phyloP scores from a whole-genome alignment of 2,888 invertebrate genomes.

The Unio delphinus region DNA sequence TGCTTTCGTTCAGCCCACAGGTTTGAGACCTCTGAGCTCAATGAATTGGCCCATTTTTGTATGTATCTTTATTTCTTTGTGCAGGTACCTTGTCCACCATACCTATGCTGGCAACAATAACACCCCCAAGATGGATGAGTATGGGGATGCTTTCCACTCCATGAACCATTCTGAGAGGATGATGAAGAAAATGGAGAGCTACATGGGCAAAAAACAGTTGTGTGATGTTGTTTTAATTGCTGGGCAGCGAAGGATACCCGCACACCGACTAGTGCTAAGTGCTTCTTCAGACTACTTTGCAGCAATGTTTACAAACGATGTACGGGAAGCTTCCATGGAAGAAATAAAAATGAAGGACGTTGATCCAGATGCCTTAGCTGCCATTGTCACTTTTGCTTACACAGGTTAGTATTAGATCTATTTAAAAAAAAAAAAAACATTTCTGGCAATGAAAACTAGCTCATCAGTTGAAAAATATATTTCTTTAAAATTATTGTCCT shows the following conservation, averaged over 20 bases:
- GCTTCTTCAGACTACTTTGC: constrained; percentile 95
- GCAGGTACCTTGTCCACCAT: constrained; percentile 65
- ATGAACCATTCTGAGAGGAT: constrained; percentile 85
- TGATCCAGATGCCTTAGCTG: constrained; percentile 87
- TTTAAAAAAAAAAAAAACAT: neutral
- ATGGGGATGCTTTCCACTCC: constrained; percentile 67
- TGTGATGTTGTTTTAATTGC: constrained; percentile 91
- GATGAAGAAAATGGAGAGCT: constrained; percentile 86
- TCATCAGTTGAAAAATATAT: too few species aligned
- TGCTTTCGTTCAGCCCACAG: too few species aligned
- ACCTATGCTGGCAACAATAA: constrained; percentile 54
- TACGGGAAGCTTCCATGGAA: constrained; percentile 86
- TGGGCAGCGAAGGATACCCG: constrained; percentile 80
- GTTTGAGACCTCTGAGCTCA: too few species aligned
- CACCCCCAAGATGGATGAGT: constrained; percentile 51
- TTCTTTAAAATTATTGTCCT: too few species aligned
- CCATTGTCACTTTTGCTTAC: constrained; percentile 91
- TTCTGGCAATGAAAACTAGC: too few species aligned
- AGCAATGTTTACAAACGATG: constrained; percentile 93
- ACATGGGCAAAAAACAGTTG: constrained; percentile 85
- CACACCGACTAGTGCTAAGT: constrained; percentile 89
- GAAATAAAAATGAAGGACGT: constrained; percentile 89
- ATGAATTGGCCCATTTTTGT: too few species aligned
- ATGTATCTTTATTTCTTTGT: too few species aligned
- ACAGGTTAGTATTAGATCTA: constrained; percentile 78